phyloP scores from a whole-genome alignment of 2,113 vertebrate species.

The Saguinus imperator region DNA sequence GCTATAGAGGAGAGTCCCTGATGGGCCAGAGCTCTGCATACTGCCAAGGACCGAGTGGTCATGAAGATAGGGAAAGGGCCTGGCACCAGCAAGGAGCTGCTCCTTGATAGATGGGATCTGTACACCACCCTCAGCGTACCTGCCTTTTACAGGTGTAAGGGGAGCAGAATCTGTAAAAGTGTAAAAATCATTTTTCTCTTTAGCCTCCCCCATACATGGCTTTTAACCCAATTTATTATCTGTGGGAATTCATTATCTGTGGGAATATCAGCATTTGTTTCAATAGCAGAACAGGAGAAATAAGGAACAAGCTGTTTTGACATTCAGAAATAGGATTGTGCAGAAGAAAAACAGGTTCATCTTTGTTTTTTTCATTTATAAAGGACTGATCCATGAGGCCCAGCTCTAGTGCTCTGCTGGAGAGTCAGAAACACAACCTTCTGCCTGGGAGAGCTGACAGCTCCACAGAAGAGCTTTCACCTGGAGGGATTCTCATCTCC shows the following conservation, averaged over 20 bases:
- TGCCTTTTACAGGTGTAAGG: not conserved
- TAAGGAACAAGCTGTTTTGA: not conserved
- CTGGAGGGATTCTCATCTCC: not conserved
- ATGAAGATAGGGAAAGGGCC: not conserved
- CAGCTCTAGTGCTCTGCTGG: not conserved
- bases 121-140: not conserved
- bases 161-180: not conserved
- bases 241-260: not conserved
- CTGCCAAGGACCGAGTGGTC: not conserved
- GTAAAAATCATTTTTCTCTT: not conserved
- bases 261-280: not conserved
- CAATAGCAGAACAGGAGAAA: not conserved
- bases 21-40: not conserved
- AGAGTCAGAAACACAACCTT: not conserved
- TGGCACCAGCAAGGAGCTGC: not conserved
- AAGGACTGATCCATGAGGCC: not conserved
- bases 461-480: not conserved
- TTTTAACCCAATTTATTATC: not conserved
- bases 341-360: not conserved
- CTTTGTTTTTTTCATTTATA: not conserved
- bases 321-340: not conserved
- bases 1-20: not conserved
- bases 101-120: not conserved
- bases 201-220: not conserved
- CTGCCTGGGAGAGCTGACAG: not conserved